Evolutionary conservation across 1,140 invertebrate species (phyloP).

Genomic region (Psix sp.): DNA sequence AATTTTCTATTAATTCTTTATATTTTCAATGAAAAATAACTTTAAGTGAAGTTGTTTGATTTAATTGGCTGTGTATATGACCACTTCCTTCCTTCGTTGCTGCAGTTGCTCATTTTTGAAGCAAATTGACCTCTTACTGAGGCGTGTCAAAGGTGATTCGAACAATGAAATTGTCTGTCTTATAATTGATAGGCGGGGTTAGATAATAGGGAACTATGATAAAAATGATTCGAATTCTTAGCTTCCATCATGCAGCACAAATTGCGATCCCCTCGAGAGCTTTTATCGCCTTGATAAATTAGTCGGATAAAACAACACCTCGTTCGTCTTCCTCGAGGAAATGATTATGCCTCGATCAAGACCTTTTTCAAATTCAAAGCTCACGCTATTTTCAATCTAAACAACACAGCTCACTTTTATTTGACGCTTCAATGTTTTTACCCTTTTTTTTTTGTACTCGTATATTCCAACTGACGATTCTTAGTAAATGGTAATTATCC

Average conservation of each 20-base stretch:
- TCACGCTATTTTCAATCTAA: background rate
- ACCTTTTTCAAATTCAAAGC: no score
- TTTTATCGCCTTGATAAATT: conserved; percentile 23
- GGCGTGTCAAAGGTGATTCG: conserved; percentile 50
- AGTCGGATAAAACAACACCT: conserved; percentile 12
- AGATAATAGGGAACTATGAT: conserved; percentile 43
- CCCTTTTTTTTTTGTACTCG: no score
- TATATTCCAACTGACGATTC: conserved; percentile 26
- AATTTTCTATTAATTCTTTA: conserved; percentile 20
- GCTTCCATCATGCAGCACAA: conserved; percentile 18
- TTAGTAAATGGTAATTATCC: conserved; percentile 35
- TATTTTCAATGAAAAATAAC: background rate
- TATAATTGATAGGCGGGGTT: conserved; percentile 48
- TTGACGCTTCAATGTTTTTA: conserved; percentile 1
- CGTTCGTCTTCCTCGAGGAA: no score
- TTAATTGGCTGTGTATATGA: no score
- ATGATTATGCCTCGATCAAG: no score
- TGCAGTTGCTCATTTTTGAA: conserved; percentile 24
- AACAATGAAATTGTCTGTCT: conserved; percentile 51
- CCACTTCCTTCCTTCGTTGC: conserved; percentile 28
- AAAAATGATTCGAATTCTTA: conserved; percentile 24
- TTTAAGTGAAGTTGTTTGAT: background rate
- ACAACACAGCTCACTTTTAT: background rate
- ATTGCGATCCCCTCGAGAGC: conserved; percentile 2
- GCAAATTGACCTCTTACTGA: conserved; percentile 36